These are phyloP conservation scores for Tachysurus vachellii DNA, from an alignment of 2,113 vertebrate genomes.

Conservation along the genomic window DNA sequence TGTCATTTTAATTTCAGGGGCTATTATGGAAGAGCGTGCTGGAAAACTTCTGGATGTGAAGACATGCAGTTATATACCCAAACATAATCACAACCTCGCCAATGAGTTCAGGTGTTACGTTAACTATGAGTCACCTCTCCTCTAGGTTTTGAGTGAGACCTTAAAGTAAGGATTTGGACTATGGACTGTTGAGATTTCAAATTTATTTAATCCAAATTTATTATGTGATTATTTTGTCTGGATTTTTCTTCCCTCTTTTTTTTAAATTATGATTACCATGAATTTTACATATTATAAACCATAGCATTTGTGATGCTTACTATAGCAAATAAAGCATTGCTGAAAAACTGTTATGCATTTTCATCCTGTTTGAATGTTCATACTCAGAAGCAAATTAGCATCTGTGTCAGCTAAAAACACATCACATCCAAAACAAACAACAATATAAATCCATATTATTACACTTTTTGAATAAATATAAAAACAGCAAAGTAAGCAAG, in stretches of 20 bases:
- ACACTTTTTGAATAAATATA: background rate
- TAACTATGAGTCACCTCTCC: conserved; percentile 84
- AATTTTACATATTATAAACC: background rate
- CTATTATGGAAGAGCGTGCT: conserved; percentile 84
- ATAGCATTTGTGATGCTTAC: background rate
- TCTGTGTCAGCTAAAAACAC: background rate
- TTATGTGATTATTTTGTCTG: background rate
- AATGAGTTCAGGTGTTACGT: conserved; percentile 92
- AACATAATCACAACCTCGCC: conserved; percentile 85
- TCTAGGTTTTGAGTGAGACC: conserved; percentile 40
- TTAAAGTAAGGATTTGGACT: background rate
- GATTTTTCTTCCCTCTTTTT: background rate
- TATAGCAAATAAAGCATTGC: background rate
- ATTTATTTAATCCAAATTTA: background rate
- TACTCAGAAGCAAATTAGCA: background rate
- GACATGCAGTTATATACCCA: conserved; percentile 84
- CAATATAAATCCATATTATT: background rate
- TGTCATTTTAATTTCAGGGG: conserved; percentile 70
- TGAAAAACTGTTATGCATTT: background rate
- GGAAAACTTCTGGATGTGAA: conserved; percentile 79
- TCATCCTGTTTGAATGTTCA: too few species aligned
- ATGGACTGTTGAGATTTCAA: background rate
- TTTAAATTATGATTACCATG: background rate
- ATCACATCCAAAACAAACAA: background rate
- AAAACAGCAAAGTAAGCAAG: background rate